phyloP scores from a whole-genome alignment of 92 coral and sea anemone genomes.

The Porites lobata region DNA sequence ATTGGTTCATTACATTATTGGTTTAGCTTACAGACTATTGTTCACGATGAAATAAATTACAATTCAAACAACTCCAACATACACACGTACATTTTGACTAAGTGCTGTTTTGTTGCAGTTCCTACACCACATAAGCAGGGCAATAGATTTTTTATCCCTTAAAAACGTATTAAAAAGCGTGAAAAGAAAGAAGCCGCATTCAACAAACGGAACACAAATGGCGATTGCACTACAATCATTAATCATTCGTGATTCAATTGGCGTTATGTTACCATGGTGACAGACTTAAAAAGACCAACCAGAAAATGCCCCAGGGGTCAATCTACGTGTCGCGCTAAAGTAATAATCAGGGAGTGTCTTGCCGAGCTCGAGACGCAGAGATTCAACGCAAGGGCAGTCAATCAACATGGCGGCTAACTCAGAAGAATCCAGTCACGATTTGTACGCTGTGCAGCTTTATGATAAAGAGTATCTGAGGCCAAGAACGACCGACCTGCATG shows the following conservation, averaged over 20 bases:
- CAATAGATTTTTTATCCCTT: neutral
- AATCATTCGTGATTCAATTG: conserved; percentile 11
- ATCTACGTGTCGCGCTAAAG: conserved; percentile 49
- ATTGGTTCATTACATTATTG: too few species aligned
- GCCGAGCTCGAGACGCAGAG: conserved; percentile 10
- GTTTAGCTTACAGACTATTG: conserved; percentile 8
- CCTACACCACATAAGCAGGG: too few species aligned
- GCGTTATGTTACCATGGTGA: conserved; percentile 29
- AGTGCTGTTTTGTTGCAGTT: neutral
- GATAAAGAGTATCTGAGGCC: conserved; percentile 45
- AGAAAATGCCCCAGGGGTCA: conserved; percentile 6
- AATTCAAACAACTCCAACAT: neutral
- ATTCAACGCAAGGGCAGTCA: conserved; percentile 29
- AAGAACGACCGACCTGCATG: conserved; percentile 33
- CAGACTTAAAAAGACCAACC: conserved; percentile 56
- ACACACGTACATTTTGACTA: neutral
- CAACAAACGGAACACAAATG: neutral
- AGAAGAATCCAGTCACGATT: conserved; percentile 39
- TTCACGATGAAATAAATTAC: neutral
- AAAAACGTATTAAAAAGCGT: neutral
- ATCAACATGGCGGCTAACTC: conserved; percentile 62
- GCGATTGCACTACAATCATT: neutral
- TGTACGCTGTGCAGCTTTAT: conserved; percentile 38
- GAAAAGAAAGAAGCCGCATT: conserved; percentile 4
- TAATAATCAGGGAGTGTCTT: conserved; percentile 51